phyloP scores from a whole-genome alignment of 2,888 invertebrate genomes.

The Lamellibrachia satsuma region DNA sequence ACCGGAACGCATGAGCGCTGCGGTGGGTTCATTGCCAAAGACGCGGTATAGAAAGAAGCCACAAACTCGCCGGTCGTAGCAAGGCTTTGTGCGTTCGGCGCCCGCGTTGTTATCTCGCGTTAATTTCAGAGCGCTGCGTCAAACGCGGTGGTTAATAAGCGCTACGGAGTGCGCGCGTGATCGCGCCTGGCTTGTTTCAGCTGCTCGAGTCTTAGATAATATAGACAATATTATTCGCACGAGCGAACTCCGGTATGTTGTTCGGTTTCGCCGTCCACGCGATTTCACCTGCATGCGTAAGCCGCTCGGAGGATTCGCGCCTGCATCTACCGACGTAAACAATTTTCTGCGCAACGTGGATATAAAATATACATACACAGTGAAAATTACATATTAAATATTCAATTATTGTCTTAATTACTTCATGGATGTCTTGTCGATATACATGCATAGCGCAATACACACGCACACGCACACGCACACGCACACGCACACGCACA shows the following conservation, averaged over 20 bases:
- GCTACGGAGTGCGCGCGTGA: neutral
- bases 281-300: neutral
- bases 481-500: too few species aligned
- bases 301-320: neutral
- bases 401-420: too few species aligned
- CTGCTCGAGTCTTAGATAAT: neutral
- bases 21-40: neutral
- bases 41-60: too few species aligned
- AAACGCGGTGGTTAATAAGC: neutral
- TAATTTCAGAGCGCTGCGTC: neutral
- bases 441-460: too few species aligned
- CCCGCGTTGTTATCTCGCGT: neutral
- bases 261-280: neutral
- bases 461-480: too few species aligned
- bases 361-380: too few species aligned
- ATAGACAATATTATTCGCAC: neutral
- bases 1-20: neutral
- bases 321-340: neutral
- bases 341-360: too few species aligned
- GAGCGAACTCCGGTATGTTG: neutral
- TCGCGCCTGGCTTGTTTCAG: neutral
- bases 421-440: too few species aligned
- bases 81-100: neutral
- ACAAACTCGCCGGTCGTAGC: too few species aligned
- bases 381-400: too few species aligned